Evolutionary conservation across 2,797 vertebrate species (phyloP).

Genomic region (Manis crassicaudata): DNA sequence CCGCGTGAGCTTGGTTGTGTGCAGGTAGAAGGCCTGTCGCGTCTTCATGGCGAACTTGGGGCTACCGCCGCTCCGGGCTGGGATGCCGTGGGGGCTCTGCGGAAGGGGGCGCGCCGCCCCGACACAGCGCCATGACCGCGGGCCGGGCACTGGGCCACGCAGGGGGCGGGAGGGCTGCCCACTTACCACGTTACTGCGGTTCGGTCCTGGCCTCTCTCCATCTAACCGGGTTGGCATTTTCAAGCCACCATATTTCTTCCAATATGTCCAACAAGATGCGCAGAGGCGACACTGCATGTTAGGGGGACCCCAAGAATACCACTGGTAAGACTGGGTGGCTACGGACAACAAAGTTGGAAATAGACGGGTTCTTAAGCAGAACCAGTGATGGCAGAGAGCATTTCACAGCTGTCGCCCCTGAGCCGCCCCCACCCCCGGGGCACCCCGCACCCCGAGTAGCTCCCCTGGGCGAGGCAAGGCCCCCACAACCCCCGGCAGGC

Average conservation of each 20-base stretch:
- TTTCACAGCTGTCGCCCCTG: conserved; percentile 67
- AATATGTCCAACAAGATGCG: conserved; percentile 98
- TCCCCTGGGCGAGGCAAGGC: not conserved
- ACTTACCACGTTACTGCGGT: conserved; percentile 95
- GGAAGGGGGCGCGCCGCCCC: conserved; percentile 65
- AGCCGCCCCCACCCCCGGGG: not conserved
- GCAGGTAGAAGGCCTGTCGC: conserved; percentile 96
- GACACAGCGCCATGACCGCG: conserved; percentile 70
- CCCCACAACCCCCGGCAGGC: not conserved
- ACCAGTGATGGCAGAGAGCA: conserved; percentile 80
- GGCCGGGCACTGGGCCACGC: not conserved
- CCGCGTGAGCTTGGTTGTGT: conserved; percentile 93
- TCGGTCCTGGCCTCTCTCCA: conserved; percentile 96
- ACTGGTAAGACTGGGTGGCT: conserved; percentile 98
- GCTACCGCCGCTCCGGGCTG: conserved; percentile 94
- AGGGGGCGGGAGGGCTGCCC: not conserved
- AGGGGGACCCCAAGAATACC: conserved; percentile 99
- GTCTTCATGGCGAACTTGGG: conserved; percentile 99
- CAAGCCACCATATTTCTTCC: conserved; percentile 99
- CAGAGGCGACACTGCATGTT: conserved; percentile 99
- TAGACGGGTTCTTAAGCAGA: conserved; percentile 86
- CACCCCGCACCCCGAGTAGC: not conserved
- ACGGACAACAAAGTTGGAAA: conserved; percentile 87
- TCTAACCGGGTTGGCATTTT: conserved; percentile 99
- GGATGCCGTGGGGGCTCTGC: conserved; percentile 94